Evolutionary conservation across 2,797 vertebrate species (phyloP), one percentile per base, ranked within the genome.

Genomic region (Eulemur coronatus): DNA sequence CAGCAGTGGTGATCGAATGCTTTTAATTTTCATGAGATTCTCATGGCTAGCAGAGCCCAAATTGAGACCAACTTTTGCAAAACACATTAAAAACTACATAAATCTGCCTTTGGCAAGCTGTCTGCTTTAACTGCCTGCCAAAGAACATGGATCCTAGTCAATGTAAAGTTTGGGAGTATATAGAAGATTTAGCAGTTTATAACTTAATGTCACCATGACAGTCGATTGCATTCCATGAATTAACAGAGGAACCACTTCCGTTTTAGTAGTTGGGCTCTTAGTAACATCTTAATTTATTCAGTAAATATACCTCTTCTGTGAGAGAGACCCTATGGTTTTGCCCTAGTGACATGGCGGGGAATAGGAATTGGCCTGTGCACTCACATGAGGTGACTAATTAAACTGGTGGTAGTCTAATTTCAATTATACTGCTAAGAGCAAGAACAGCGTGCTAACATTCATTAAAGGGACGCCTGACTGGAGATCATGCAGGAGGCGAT

Each of bases 1-100:
- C 65, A 55, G 22, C 46, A 69, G 33, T 92, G 41, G 57, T 75
- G 43, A 90, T 84, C 38, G 81, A 84, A 73, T 78, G 57, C 63
- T 97, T 70, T 96, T 96, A 84, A 94, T 97, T 96, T 97, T 93
- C 76, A 76, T 94, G 75, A 93, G 84, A 84, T 89, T 28, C 52
- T 94, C 14, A 28, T 90, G 75, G 84, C 79, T 88, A 94, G 13
- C 70, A 80, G 67, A 95, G 38, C 76, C 72, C 81, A 90, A 96
- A 92, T 81, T 15, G 59, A 84, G 89, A 90, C 20, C 59, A 85
- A 87, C 69, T 96, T 97, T 88, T 80, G 63, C 52, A 82, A 91
- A 94, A 85, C 82, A 93, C 65, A 75, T 94, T 46, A 69, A 78
- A 86, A 52, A 48, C 28, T 65, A 33, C 75, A 79, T 46, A 96